phyloP scores from a whole-genome alignment of 2,113 vertebrate genomes.

The Paralichthys olivaceus region DNA sequence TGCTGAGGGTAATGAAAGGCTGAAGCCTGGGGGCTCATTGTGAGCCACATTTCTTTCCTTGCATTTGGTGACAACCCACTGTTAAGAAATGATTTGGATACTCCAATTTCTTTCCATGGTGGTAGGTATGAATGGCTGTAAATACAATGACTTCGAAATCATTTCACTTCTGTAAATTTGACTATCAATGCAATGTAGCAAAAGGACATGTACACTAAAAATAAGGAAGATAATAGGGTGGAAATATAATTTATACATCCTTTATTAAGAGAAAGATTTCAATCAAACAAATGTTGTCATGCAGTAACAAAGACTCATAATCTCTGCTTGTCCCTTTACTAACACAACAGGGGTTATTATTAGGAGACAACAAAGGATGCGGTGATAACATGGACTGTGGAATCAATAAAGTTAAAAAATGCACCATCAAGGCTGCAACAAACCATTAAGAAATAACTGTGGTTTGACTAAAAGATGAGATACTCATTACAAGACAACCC shows the following conservation, averaged over 20 bases:
- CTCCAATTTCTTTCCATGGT: neutral
- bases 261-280: neutral
- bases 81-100: neutral
- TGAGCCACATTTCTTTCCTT: conserved; percentile 13
- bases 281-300: neutral
- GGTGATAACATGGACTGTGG: neutral
- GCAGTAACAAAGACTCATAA: neutral
- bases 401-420: neutral
- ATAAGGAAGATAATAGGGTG: too few relatives aligned
- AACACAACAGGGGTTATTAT: neutral
- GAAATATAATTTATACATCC: neutral
- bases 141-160: neutral
- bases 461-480: neutral
- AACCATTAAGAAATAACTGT: neutral
- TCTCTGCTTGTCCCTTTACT: neutral
- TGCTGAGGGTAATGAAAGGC: conserved; percentile 27
- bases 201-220: neutral
- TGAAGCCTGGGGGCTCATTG: conserved; percentile 31
- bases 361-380: neutral
- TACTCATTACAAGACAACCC: neutral
- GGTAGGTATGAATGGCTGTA: neutral
- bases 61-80: neutral
- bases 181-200: too few relatives aligned
- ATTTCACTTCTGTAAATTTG: too few relatives aligned
- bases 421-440: neutral